Base-by-base conservation (phyloP, 2,113 vertebrate species). In the Lepisosteus osseus region DNA sequence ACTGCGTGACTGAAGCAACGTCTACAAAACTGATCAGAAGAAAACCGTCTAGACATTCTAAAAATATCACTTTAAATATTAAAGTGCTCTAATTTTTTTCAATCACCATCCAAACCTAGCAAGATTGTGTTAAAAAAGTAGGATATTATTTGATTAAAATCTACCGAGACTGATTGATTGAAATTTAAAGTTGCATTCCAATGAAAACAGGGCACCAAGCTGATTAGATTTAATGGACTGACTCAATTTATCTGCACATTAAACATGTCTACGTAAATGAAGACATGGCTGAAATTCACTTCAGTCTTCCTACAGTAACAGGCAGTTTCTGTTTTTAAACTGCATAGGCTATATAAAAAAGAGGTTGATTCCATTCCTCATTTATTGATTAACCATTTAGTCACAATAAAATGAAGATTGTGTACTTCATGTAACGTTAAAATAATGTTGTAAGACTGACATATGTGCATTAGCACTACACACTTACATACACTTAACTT, bases 171-270 rank as follows among this genome's bases (percentile, higher is more conserved):
- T 54, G 2, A 47, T 4, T 65, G 29, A 69, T 42, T n/a, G 9
- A 69, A 74, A 54, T 14, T 4, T 43, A 54, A 74, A 65, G 68
- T 64, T 42, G 61, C 54, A 63, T 69, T 74, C 67, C 41, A 15
- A 51, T 63, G 7, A 74, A 42, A 63, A 57, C 13, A 56, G 51
- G n/a, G 15, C 67, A 62, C 59, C 45, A 62, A 63, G 15, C 72
- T 68, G 72, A 74, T 68, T 69, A 64, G 67, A 64, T 69, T 61
- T 64, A 68, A 69, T 61, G 44, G 72, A 69, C 69, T 73, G 56
- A 61, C 55, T 64, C 54, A 62, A 68, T 67, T 73, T 73, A 68
- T 73, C 65, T 61, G 51, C 42, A 54, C 41, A 67, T 72, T n/a
- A 65, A 72, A 72, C 66, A 59, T 57, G 54, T 63, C 54, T 72